These are phyloP conservation scores for Paramisgurnus dabryanus DNA, from an alignment of 2,113 vertebrate species.

Conservation along the genomic window DNA sequence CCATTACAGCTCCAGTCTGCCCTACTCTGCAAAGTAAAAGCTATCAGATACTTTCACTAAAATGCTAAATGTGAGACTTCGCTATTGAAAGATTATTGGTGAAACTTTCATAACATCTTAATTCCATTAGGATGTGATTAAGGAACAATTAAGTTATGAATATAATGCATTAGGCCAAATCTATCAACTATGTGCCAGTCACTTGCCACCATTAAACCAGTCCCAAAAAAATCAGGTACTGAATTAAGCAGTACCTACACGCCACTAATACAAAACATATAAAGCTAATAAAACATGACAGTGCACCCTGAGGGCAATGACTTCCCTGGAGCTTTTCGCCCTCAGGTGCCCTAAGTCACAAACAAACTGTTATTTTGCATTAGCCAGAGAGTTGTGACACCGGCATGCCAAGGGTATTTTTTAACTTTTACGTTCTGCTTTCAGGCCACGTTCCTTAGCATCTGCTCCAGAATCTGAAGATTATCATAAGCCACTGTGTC, in stretches of 20 bases:
- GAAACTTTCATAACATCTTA: neutral
- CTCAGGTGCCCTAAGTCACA: conserved; percentile 22
- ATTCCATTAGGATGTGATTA: neutral
- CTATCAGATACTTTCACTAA: neutral
- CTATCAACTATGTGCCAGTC: neutral
- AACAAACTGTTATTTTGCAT: conserved; percentile 34
- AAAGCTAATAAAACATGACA: conserved; percentile 24
- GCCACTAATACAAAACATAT: conserved; percentile 6
- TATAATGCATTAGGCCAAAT: too few species aligned
- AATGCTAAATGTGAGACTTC: neutral
- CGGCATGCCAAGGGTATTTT: conserved; percentile 13
- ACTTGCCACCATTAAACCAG: neutral
- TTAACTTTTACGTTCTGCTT: conserved; percentile 4
- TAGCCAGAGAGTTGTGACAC: neutral
- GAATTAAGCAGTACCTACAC: conserved; percentile 15
- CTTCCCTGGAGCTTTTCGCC: conserved; percentile 4
- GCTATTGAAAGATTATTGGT: neutral
- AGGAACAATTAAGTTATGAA: neutral
- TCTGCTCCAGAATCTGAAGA: neutral
- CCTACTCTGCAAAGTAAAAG: conserved; percentile 34
- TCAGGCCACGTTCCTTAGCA: neutral
- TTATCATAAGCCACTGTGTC: too few species aligned
- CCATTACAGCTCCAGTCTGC: conserved; percentile 45
- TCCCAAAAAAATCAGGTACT: neutral
- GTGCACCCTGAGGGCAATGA: conserved; percentile 11